A percentile compares a stretch with the other conserved stretches of the same genome.
phyloP scores from a whole-genome alignment of 2,113 vertebrate species.

The Cyanoderma ruficeps region DNA sequence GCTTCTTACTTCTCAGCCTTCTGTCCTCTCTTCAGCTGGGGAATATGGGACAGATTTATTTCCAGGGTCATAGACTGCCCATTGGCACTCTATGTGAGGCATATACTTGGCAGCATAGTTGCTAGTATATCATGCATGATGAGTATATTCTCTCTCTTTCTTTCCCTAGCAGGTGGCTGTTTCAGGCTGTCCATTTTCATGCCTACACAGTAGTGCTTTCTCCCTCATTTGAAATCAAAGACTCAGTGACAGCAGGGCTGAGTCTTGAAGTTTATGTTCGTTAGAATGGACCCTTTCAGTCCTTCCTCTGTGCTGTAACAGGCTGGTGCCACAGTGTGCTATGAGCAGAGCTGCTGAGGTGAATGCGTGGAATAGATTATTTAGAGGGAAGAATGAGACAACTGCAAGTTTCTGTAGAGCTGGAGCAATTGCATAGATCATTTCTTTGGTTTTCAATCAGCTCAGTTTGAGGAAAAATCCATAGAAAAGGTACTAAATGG shows the following conservation, averaged over 20 bases:
- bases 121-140: not conserved
- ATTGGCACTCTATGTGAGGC: not conserved
- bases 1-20: slow-evolving; percentile 33
- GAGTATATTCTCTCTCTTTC: not conserved
- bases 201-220: slow-evolving; percentile 43
- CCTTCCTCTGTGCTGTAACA: not conserved
- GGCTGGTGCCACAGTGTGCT: slow-evolving; percentile 25
- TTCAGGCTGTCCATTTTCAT: slow-evolving; percentile 42
- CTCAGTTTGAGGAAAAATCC: not conserved
- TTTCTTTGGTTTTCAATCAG: not conserved
- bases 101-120: not conserved
- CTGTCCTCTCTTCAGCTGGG: not conserved
- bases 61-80: not conserved
- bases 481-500: not conserved
- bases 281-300: slow-evolving; percentile 52
- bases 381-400: not conserved
- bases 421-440: not conserved
- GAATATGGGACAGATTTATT: slow-evolving; percentile 22
- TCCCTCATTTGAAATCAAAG: slow-evolving; percentile 47
- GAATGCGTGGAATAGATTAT: not conserved
- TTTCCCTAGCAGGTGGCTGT: slow-evolving; percentile 37
- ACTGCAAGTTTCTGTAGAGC: not conserved
- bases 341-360: slow-evolving; percentile 36
- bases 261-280: slow-evolving; percentile 15
- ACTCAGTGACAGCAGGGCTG: not conserved